Evolutionary conservation across 2,797 vertebrate genomes (phyloP), one percentile per base, ranked within the genome.

Genomic region (Ambastaia sidthimunki): DNA sequence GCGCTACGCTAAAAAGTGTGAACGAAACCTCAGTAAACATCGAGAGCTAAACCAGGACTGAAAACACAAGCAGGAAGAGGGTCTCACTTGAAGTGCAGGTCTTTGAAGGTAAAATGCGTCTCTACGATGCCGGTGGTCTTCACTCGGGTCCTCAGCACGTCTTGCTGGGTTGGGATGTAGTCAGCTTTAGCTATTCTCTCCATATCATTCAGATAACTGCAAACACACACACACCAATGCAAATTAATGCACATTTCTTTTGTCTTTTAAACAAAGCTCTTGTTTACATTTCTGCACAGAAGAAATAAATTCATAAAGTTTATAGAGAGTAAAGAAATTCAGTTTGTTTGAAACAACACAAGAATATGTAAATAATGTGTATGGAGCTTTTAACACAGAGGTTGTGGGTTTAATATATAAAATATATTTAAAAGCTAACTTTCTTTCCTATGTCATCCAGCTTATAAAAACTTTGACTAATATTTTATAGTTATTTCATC

Each of bases 61-160:
- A 50, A 50, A 50, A 9, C 21, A 1, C 3, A 28, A 1, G 28
- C 5, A 31, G 1, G 11, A 7, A 15, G 88, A 11, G 41, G n/a
- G 2, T 6, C 91, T 90, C 90, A 99, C 98, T 99, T 99, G 95
- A 99, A 99, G 85, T 99, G 97, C 76, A 99, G 95, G 79, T 98
- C 97, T 91, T 99, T 99, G 92, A 99, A 99, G 86, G 97, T 99
- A 92, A 99, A 99, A 88, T 99, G 97, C 0, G 97, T 99, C 85
- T 99, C 98, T 87, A 99, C 97, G 0, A 99, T 99, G 87, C 98
- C 98, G 0, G 98, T 99, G 92, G 98, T 99, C 92, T 99, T 99
- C 87, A 99, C 97, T 6, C 97, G 91, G 80, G 98, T 99, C 83
- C 98, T 92, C 82, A 99, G 93, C 83, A 99, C 97, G 0, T 99